Evolutionary conservation across 2,888 invertebrate genomes (phyloP).

Genomic region (Drosophila barbarae): DNA sequence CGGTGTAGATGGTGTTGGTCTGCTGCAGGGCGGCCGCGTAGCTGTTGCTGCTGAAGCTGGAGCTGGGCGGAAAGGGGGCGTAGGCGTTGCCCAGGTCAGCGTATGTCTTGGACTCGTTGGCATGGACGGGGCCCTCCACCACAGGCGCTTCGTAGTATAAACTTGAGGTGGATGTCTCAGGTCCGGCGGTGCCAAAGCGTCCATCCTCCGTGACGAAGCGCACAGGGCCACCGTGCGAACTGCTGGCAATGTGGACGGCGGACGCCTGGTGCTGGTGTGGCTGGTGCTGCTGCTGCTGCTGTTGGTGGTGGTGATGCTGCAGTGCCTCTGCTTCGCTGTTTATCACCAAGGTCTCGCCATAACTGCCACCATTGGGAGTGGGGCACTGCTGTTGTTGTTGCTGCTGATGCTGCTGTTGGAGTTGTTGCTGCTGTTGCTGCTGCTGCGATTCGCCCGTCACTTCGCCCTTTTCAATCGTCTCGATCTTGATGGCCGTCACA

Average conservation of each 20-base stretch:
- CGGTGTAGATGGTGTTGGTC: slow-evolving; percentile 73
- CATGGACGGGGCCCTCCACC: slow-evolving; percentile 71
- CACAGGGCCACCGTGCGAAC: slow-evolving; percentile 44
- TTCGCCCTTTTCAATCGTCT: slow-evolving; percentile 76
- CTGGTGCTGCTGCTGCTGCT: slow-evolving; percentile 60
- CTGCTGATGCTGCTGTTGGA: slow-evolving; percentile 61
- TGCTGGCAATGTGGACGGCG: slow-evolving; percentile 31
- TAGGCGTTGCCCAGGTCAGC: slow-evolving; percentile 78
- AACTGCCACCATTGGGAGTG: slow-evolving; percentile 69
- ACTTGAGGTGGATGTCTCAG: slow-evolving; percentile 34
- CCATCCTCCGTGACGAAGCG: slow-evolving; percentile 66
- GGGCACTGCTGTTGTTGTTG: slow-evolving; percentile 69
- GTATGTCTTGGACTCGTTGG: slow-evolving; percentile 77
- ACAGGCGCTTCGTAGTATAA: slow-evolving; percentile 71
- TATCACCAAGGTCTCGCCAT: slow-evolving; percentile 71
- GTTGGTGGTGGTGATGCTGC: slow-evolving; percentile 66
- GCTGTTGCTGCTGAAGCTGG: slow-evolving; percentile 60
- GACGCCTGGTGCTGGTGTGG: slow-evolving; percentile 53
- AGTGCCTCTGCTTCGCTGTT: slow-evolving; percentile 62
- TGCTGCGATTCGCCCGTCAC: slow-evolving; percentile 57
- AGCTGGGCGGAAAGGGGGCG: slow-evolving; percentile 64
- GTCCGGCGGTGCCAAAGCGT: slow-evolving; percentile 50
- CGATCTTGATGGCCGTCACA: slow-evolving; percentile 76
- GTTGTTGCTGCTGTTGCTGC: slow-evolving; percentile 60
- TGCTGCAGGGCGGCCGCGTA: slow-evolving; percentile 67